phyloP scores from a whole-genome alignment of 1,140 invertebrate species.

The Plutomurus gul region DNA sequence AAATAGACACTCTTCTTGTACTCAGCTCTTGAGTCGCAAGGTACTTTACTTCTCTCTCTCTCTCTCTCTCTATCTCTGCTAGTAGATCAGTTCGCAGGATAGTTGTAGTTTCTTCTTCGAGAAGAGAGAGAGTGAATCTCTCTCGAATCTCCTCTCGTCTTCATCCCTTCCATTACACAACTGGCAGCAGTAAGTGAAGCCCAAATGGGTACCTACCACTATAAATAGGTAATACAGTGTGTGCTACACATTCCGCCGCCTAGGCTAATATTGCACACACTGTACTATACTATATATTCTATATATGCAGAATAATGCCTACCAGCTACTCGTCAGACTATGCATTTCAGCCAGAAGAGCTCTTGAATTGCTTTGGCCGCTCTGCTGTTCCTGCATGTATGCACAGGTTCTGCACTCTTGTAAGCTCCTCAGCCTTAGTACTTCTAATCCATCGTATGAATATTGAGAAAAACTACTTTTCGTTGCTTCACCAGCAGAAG shows the following conservation, averaged over 20 bases:
- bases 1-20: conserved; percentile 15
- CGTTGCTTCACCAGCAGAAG: conserved; percentile 5
- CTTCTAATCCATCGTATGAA: conserved; percentile 23
- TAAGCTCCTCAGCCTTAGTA: conserved; percentile 9
- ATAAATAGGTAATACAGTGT: too few species aligned
- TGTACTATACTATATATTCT: too few species aligned
- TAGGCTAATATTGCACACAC: too few species aligned
- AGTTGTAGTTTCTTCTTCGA: background rate
- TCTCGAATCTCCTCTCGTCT: background rate
- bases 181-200: too few species aligned
- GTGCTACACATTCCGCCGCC: too few species aligned
- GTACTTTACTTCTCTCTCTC: background rate
- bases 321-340: too few species aligned
- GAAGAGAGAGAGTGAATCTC: too few species aligned
- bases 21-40: background rate
- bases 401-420: background rate
- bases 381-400: background rate
- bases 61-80: too few species aligned
- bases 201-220: too few species aligned
- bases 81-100: background rate
- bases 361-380: background rate
- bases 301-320: too few species aligned
- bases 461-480: conserved; percentile 30
- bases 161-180: background rate
- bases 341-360: background rate